Conservation (phyloP, 2,888 invertebrate species). For the Hedya salicella region DNA sequence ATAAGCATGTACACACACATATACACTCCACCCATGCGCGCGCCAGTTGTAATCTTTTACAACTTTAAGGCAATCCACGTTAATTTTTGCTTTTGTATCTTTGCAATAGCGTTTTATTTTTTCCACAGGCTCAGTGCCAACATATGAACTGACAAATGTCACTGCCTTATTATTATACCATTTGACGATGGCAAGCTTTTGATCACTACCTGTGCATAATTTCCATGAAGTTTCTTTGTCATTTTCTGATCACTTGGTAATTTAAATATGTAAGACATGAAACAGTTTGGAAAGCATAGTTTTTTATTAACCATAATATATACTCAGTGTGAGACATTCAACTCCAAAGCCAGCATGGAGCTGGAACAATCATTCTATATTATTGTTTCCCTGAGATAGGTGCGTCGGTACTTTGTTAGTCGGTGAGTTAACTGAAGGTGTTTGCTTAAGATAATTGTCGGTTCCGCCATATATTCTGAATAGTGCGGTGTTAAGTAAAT, state of each 20-base stretch:
- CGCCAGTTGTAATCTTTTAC: constrained; percentile 38
- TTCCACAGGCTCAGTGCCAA: constrained; percentile 10
- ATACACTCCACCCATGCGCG: constrained; percentile 40
- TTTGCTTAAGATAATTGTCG: constrained; percentile 22
- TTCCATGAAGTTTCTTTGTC: constrained; percentile 31
- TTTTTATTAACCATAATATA: no score
- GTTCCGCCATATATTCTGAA: constrained; percentile 3
- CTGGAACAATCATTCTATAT: neutral
- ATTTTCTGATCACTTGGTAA: constrained; percentile 21
- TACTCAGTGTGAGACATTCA: no score
- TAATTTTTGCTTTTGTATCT: constrained; percentile 43
- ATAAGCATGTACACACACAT: no score
- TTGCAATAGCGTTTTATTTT: constrained; percentile 46
- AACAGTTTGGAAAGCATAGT: no score
- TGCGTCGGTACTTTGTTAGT: neutral
- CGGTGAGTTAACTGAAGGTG: constrained; percentile 3
- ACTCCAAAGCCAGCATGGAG: neutral
- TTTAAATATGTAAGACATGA: no score
- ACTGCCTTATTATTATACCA: constrained; percentile 37
- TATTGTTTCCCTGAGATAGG: neutral
- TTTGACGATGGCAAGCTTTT: constrained; percentile 11
- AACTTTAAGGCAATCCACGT: constrained; percentile 48
- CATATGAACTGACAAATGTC: constrained; percentile 23
- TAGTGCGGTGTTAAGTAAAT: constrained; percentile 16
- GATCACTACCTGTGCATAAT: constrained; percentile 27